These are phyloP conservation scores for Ispidina lecontei DNA, from an alignment of 2,797 vertebrate species.

Conservation along the genomic window DNA sequence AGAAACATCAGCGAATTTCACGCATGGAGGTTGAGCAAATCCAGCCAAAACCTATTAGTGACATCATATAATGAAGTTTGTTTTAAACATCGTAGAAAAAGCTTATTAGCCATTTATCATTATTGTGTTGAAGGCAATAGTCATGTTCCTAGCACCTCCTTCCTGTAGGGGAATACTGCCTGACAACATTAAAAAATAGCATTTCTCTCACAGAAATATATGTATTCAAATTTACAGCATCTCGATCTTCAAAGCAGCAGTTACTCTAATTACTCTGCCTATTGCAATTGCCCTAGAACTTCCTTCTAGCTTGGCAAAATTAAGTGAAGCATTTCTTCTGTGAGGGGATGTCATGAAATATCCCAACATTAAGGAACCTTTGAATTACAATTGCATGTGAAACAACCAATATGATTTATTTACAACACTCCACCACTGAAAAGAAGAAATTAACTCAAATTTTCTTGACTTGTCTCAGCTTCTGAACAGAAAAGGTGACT, in stretches of 20 bases:
- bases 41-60: neutral
- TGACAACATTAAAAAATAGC: neutral
- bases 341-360: neutral
- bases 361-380: neutral
- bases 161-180: neutral
- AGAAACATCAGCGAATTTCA: neutral
- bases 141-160: neutral
- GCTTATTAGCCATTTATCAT: neutral
- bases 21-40: fast-evolving
- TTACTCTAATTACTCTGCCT: neutral
- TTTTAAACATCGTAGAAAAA: neutral
- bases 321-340: neutral
- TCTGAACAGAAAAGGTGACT: neutral
- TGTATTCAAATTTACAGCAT: neutral
- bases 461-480: neutral
- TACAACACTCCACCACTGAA: neutral
- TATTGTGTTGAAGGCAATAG: neutral
- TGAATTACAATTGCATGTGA: neutral
- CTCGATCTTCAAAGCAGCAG: neutral
- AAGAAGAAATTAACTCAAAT: neutral
- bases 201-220: neutral
- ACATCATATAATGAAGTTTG: neutral
- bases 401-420: neutral
- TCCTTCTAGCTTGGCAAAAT: neutral
- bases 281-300: neutral